phyloP scores from a whole-genome alignment of 2,888 invertebrate species.

The Andrena bucephala region DNA sequence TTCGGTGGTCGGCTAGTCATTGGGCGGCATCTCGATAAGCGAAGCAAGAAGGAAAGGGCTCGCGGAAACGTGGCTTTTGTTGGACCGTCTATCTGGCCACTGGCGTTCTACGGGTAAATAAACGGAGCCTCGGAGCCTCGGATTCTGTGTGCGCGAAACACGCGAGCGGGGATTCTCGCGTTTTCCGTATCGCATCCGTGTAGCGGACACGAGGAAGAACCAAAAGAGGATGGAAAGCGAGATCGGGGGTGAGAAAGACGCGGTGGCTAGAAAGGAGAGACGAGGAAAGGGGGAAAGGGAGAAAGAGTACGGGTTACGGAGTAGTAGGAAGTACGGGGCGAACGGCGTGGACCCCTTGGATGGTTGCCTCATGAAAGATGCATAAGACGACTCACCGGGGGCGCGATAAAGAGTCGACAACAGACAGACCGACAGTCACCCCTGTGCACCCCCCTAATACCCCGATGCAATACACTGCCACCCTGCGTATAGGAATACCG shows the following conservation, averaged over 20 bases:
- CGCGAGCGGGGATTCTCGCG: constrained; percentile 27
- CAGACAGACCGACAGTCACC: constrained; percentile 85
- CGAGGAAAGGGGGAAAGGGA: constrained; percentile 30
- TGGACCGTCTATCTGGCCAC: constrained; percentile 29
- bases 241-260: constrained; percentile 24
- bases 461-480: constrained; percentile 82
- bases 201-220: constrained; percentile 1
- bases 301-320: constrained; percentile 71
- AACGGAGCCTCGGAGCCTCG: constrained; percentile 18
- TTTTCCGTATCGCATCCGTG: constrained; percentile 25
- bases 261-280: constrained; percentile 12
- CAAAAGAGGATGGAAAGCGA: constrained; percentile 26
- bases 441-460: constrained; percentile 82
- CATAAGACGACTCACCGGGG: constrained; percentile 85
- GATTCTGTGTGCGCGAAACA: constrained; percentile 21
- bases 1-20: constrained; percentile 26
- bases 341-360: constrained; percentile 84
- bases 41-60: constrained; percentile 51
- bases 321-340: constrained; percentile 64
- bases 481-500: constrained; percentile 66
- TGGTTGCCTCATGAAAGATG: constrained; percentile 85
- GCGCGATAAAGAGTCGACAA: constrained; percentile 85
- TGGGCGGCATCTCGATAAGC: constrained; percentile 36
- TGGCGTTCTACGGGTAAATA: constrained; percentile 37
- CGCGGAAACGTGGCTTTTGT: constrained; percentile 19